A percentile compares a stretch with the other conserved stretches of the same genome.
Conservation (phyloP, 2,113 vertebrate genomes). For the Poeciliopsis retropinna region DNA sequence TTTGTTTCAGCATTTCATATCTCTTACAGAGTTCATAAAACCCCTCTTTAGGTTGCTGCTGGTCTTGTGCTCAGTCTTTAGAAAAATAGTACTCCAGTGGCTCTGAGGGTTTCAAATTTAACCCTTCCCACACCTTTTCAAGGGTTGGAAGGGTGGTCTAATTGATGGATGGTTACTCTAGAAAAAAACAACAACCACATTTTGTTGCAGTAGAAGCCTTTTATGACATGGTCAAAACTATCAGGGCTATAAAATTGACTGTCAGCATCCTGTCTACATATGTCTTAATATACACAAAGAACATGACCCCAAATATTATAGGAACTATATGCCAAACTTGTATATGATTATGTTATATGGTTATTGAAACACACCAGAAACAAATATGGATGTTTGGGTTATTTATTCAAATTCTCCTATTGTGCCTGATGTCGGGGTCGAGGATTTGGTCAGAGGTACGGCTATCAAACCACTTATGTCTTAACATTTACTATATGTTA, state of each 20-base stretch:
- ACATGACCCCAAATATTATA: neutral
- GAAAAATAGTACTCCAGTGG: no score
- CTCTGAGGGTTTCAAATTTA: no score
- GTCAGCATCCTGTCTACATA: neutral
- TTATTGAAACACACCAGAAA: neutral
- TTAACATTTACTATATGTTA: neutral
- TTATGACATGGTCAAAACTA: neutral
- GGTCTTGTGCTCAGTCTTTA: neutral
- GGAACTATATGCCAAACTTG: neutral
- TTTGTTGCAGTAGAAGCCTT: neutral
- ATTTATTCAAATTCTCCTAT: neutral
- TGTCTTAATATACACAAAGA: neutral
- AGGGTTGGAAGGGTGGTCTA: neutral
- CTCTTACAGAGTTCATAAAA: no score
- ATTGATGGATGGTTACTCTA: neutral
- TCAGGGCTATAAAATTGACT: neutral
- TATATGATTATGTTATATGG: neutral
- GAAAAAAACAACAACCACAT: neutral
- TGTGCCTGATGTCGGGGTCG: neutral
- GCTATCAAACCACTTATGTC: neutral
- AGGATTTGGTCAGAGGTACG: neutral
- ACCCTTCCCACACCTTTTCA: no score
- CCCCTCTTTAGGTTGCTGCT: no score
- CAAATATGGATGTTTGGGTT: no score
- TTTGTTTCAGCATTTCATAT: no score